These are phyloP conservation scores for Zygaena filipendulae DNA, from an alignment of 2,888 invertebrate genomes.

Conservation along the genomic window DNA sequence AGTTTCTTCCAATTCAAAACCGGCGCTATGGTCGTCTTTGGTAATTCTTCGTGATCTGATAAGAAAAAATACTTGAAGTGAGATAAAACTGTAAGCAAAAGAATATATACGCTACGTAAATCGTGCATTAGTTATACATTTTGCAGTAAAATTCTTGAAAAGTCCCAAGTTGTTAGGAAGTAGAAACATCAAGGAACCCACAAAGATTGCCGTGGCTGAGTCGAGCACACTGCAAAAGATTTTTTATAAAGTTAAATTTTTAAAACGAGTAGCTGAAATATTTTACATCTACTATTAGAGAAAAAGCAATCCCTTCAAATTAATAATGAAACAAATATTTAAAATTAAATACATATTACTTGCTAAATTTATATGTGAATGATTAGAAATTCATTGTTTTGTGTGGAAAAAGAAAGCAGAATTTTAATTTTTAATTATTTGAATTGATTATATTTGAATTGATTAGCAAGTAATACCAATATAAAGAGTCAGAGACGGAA, in stretches of 20 bases:
- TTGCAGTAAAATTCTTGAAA: slow-evolving; percentile 27
- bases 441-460: no score
- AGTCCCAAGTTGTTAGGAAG: slow-evolving; percentile 27
- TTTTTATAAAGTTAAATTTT: slow-evolving; percentile 3
- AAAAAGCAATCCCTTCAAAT: no score
- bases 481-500: no score
- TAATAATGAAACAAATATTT: no score
- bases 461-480: no score
- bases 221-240: slow-evolving; percentile 35
- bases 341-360: neutral
- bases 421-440: no score
- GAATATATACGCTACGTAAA: no score
- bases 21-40: slow-evolving; percentile 24
- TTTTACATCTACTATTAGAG: neutral
- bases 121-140: neutral
- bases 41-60: slow-evolving; percentile 34
- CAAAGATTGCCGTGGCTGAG: slow-evolving; percentile 30
- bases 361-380: neutral
- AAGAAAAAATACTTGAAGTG: slow-evolving; percentile 10
- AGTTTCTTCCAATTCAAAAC: slow-evolving; percentile 31
- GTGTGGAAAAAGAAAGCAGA: no score
- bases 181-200: slow-evolving; percentile 33
- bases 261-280: neutral
- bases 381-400: no score
- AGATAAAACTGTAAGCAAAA: no score